phyloP scores from a whole-genome alignment of 2,797 vertebrate genomes.

The Urophycis tenuis region DNA sequence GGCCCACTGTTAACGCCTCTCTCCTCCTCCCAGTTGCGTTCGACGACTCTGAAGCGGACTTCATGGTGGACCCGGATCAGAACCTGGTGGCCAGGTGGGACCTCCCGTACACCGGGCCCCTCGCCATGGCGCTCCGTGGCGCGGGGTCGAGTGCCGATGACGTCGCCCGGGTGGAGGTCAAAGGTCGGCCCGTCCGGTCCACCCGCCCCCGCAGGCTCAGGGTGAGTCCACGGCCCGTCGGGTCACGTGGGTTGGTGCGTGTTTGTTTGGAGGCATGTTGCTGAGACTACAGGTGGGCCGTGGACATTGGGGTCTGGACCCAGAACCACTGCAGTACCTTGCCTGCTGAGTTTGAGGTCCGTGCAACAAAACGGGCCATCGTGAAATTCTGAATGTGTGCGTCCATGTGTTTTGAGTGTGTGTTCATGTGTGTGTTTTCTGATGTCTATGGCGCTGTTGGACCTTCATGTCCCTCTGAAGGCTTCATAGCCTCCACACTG shows the following conservation, averaged over 20 bases:
- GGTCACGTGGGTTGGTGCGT: too few relatives aligned
- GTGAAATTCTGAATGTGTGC: too few relatives aligned
- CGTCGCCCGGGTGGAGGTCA: conserved; percentile 78
- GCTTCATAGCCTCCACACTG: too few relatives aligned
- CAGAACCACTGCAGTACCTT: too few relatives aligned
- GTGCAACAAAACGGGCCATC: too few relatives aligned
- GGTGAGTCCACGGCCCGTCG: conserved; percentile 66
- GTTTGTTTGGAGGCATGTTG: too few relatives aligned
- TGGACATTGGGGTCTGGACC: too few relatives aligned
- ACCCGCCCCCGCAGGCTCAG: conserved; percentile 58
- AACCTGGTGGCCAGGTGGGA: conserved; percentile 75
- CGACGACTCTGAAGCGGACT: conserved; percentile 85
- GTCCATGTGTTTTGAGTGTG: too few relatives aligned
- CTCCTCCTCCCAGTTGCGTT: conserved; percentile 77
- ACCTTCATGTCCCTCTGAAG: too few relatives aligned
- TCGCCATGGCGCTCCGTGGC: conserved; percentile 77
- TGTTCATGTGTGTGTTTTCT: too few relatives aligned
- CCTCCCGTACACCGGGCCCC: conserved; percentile 59
- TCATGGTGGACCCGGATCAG: conserved; percentile 77
- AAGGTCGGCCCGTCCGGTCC: conserved; percentile 60
- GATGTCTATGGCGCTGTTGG: too few relatives aligned
- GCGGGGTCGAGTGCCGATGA: conserved; percentile 76
- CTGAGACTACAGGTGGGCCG: too few relatives aligned
- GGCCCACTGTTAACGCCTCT: conserved; percentile 15
- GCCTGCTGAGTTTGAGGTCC: not conserved